A percentile compares a stretch with the other conserved stretches of the same genome.
phyloP scores from a whole-genome alignment of 2,888 invertebrate genomes.

The Crematogaster levior region DNA sequence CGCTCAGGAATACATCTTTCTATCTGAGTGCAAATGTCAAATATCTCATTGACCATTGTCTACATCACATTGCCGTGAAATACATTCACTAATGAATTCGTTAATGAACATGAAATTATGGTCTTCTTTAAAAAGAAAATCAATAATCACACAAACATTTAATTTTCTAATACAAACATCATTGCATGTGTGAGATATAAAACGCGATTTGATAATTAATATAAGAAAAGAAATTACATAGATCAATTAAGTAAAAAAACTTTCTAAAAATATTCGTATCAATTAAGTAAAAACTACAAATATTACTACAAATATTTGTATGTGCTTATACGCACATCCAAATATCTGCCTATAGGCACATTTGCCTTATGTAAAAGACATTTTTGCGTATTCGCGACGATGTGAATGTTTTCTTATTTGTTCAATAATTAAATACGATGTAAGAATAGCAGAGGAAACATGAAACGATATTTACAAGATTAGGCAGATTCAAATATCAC shows the following conservation, averaged over 20 bases:
- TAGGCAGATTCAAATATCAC: neutral
- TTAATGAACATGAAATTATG: constrained; percentile 55
- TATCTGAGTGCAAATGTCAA: constrained; percentile 46
- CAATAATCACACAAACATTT: neutral
- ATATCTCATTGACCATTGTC: constrained; percentile 61
- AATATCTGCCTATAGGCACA: too few relatives aligned
- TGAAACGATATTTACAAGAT: constrained; percentile 11
- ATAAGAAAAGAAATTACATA: neutral
- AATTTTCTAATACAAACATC: constrained; percentile 8
- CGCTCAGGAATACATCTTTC: neutral
- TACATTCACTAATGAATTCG: constrained; percentile 55
- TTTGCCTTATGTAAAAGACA: neutral
- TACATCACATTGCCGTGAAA: constrained; percentile 46
- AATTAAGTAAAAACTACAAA: too few relatives aligned
- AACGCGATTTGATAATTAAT: neutral
- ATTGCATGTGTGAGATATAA: constrained; percentile 6
- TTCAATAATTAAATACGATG: constrained; percentile 14
- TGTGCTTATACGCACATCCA: neutral
- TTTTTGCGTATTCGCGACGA: constrained; percentile 1
- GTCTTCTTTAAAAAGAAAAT: constrained; percentile 21
- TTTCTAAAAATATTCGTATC: neutral
- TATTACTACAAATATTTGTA: too few relatives aligned
- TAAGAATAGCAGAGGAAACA: neutral
- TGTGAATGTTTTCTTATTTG: constrained; percentile 7
- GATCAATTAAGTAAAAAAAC: neutral